phyloP scores from a whole-genome alignment of 2,888 invertebrate genomes.

The Hermaeophaga mercurialis region DNA sequence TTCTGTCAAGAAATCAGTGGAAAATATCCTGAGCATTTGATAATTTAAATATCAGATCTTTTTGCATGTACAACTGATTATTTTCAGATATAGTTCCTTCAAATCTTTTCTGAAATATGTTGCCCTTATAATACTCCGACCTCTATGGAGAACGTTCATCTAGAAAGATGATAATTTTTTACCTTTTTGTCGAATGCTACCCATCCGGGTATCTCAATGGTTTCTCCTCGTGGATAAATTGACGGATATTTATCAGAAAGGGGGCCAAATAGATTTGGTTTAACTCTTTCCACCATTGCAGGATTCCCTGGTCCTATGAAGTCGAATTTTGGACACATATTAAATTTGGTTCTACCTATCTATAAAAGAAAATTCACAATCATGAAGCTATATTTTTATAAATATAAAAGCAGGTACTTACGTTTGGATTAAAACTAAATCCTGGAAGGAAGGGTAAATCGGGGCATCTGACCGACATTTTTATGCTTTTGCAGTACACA shows the following conservation, averaged over 20 bases:
- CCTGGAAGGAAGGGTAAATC: conserved; percentile 77
- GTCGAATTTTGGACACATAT: conserved; percentile 61
- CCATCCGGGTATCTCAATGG: conserved; percentile 81
- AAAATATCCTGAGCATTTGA: no score
- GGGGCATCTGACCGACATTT: conserved; percentile 61
- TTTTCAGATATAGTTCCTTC: no score
- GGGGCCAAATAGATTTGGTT: conserved; percentile 66
- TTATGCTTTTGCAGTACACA: neutral
- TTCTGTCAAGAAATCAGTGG: no score
- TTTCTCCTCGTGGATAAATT: conserved; percentile 75
- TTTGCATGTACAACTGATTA: no score
- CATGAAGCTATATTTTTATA: neutral
- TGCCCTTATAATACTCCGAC: neutral
- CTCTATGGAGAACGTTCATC: neutral
- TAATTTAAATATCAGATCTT: no score
- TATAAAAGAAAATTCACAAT: conserved; percentile 49
- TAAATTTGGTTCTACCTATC: conserved; percentile 69
- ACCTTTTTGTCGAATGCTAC: conserved; percentile 87
- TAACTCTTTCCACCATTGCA: conserved; percentile 66
- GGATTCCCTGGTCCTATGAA: conserved; percentile 63
- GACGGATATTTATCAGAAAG: conserved; percentile 67
- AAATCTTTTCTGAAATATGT: no score
- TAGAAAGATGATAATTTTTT: no score
- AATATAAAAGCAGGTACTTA: conserved; percentile 54
- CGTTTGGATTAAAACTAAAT: conserved; percentile 69